Evolutionary conservation across 2,888 invertebrate species (phyloP), one percentile per base, ranked within the genome.

Genomic region (Drosophila nr. fundita): DNA sequence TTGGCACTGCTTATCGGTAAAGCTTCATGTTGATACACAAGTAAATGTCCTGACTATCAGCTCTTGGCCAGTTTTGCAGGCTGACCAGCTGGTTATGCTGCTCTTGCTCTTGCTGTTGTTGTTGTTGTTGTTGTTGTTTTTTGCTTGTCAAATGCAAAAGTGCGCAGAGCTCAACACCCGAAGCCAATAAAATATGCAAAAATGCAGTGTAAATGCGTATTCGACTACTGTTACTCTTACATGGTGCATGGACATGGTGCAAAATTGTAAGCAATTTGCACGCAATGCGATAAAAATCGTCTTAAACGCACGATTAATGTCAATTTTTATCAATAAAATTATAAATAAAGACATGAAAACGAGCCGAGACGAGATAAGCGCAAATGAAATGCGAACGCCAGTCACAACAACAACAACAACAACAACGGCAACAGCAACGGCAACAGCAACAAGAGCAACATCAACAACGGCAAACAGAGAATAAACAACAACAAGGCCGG

Each of bases 311-410:
- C 90, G 90, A 91, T 89, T 85, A 78, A 80, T 80, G 79, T 89
- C 91, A 92, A 92, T 92, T 91, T 45, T 92, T 92, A 90, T 92
- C 92, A 92, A 92, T 92, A 92, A 92, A 92, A 92, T 92, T 85
- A 85, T 85, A 91, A 90, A 90, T 90, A 90, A 89, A 92, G 91
- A 89, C 89, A 86, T 86, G 87, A 87, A 86, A 86, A 86, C 87
- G 89, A 86, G 89, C 85, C 89, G 89, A 81, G 89, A 13, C 73
- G 82, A 69, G 83, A 83, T 83, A 83, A 83, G 88, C 72, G 73
- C 82, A 70, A 79, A 87, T 77, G 87, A 87, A 85, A 89, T 89
- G 85, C 75, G 84, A 89, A 83, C 82, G 69, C 75, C 50, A 84
- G 82, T 89, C 87, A 80, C 74, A 88, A 81, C 76, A 80, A 57